phyloP scores from a whole-genome alignment of 2,888 invertebrate genomes.

The Habrosyne pyritoides region DNA sequence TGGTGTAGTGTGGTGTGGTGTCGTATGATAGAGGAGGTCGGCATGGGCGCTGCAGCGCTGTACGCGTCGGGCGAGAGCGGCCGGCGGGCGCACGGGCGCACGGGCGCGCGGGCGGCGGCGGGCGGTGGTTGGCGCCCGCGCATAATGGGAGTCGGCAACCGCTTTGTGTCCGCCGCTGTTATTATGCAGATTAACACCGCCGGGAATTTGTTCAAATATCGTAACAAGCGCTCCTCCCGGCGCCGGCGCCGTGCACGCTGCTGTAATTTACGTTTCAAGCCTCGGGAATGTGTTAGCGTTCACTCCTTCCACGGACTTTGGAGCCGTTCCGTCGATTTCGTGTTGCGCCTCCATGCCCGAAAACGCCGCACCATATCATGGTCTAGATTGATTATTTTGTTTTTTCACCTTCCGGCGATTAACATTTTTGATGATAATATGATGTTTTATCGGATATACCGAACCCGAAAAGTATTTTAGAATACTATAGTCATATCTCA shows the following conservation, averaged over 20 bases:
- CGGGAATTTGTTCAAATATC: slow-evolving; percentile 84
- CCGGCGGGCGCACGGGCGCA: no score
- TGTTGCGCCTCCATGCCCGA: slow-evolving; percentile 56
- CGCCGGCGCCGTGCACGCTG: slow-evolving; percentile 76
- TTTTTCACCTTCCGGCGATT: slow-evolving; percentile 33
- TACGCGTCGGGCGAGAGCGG: slow-evolving; percentile 30
- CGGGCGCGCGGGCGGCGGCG: slow-evolving; percentile 42
- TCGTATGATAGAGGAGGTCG: slow-evolving; percentile 19
- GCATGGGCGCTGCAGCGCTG: neutral
- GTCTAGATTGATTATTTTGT: slow-evolving; percentile 35
- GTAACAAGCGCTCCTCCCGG: slow-evolving; percentile 81
- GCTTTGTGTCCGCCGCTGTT: slow-evolving; percentile 80
- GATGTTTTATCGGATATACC: neutral
- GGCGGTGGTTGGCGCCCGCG: slow-evolving; percentile 78
- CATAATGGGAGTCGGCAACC: slow-evolving; percentile 79
- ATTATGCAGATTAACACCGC: slow-evolving; percentile 84
- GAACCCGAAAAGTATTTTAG: neutral
- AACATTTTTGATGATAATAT: slow-evolving; percentile 2
- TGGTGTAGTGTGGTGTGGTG: slow-evolving; percentile 28
- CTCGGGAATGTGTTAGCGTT: slow-evolving; percentile 76
- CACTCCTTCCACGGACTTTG: slow-evolving; percentile 58
- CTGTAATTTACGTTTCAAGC: slow-evolving; percentile 76
- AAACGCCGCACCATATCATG: slow-evolving; percentile 46
- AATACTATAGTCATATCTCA: no score
- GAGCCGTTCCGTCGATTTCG: slow-evolving; percentile 62